phyloP scores from a whole-genome alignment of 2,888 invertebrate genomes.

The Petrolisthes manimaculis region DNA sequence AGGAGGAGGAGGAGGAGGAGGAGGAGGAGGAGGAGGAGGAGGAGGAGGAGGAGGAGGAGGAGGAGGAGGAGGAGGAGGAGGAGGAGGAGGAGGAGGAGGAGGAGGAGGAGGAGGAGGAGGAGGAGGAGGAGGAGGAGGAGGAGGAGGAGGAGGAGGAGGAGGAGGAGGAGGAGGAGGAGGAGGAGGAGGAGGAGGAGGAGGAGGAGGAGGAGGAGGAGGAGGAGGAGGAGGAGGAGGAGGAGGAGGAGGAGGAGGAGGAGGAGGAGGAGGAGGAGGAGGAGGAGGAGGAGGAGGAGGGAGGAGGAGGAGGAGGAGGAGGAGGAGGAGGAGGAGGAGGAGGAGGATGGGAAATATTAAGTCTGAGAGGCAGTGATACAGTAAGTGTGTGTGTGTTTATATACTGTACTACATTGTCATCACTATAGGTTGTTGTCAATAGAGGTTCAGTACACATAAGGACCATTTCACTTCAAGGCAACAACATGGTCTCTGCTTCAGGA shows the following conservation, averaged over 20 bases:
- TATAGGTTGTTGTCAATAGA: neutral
- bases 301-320: neutral
- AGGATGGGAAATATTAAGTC: neutral
- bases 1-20: neutral
- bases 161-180: neutral
- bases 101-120: neutral
- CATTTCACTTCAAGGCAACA: slow-evolving; percentile 46
- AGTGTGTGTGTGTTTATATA: neutral
- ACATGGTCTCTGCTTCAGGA: slow-evolving; percentile 19
- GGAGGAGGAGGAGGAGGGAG: neutral
- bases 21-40: neutral
- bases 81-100: neutral
- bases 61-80: neutral
- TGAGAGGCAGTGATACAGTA: neutral
- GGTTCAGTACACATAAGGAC: slow-evolving; percentile 51
- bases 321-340: neutral
- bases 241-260: neutral
- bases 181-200: neutral
- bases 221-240: neutral
- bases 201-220: neutral
- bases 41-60: neutral
- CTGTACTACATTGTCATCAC: neutral
- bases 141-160: neutral
- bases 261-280: neutral
- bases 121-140: neutral